Percentiles rank a stretch among this genome's conserved stretches.
phyloP scores from a whole-genome alignment of 2,113 vertebrate genomes.

The Pimephales promelas region DNA sequence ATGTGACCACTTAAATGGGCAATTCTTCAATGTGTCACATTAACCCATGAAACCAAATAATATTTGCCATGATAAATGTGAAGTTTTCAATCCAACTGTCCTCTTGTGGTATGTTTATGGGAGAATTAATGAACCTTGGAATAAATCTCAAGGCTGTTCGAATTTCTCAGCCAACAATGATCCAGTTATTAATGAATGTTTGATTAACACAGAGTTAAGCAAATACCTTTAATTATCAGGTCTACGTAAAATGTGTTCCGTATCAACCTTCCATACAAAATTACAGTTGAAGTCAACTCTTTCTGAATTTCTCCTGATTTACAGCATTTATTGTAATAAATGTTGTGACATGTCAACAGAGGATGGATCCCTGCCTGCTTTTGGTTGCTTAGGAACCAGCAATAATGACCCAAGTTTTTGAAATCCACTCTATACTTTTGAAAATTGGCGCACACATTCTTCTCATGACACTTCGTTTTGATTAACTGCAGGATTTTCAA shows the following conservation, averaged over 20 bases:
- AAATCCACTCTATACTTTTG: conserved; percentile 55
- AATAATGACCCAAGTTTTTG: conserved; percentile 60
- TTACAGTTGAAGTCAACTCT: conserved; percentile 48
- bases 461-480: conserved; percentile 17
- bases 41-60: conserved; percentile 46
- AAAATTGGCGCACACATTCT: conserved; percentile 46
- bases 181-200: conserved; percentile 38
- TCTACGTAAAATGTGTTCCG: background rate
- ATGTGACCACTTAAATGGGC: conserved; percentile 37
- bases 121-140: conserved; percentile 43
- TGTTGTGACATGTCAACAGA: conserved; percentile 62
- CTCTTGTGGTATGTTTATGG: conserved; percentile 35
- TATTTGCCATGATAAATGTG: conserved; percentile 39
- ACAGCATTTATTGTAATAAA: conserved; percentile 66
- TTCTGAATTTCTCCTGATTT: conserved; percentile 64
- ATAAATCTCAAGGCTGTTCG: conserved; percentile 32
- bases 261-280: background rate
- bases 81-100: conserved; percentile 41
- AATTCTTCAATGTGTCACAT: conserved; percentile 49
- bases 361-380: conserved; percentile 56
- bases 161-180: conserved; percentile 21
- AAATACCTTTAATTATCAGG: conserved; percentile 18
- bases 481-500: conserved; percentile 7
- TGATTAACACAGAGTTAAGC: conserved; percentile 27
- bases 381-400: conserved; percentile 74